These are phyloP conservation scores for Gymnothorax javanicus DNA, from an alignment of 2,797 vertebrate genomes.

Conservation along the genomic window DNA sequence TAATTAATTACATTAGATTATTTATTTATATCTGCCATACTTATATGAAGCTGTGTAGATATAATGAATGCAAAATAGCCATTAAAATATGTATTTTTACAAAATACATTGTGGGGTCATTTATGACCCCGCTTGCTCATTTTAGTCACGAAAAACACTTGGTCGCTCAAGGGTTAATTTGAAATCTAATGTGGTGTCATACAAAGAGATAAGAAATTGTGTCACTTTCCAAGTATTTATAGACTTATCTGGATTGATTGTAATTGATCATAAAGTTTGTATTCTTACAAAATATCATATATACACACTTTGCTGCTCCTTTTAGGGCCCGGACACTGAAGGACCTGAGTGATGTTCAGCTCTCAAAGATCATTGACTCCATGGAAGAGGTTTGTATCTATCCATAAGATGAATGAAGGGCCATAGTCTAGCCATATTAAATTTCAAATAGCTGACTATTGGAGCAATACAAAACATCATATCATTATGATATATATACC, in stretches of 20 bases:
- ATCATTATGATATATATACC: neutral
- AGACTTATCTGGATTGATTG: no score
- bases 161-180: no score
- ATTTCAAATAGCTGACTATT: neutral
- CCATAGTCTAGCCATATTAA: neutral
- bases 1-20: no score
- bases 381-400: constrained; percentile 77
- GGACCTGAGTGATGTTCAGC: constrained; percentile 71
- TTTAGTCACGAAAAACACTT: no score
- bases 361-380: constrained; percentile 80
- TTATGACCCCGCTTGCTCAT: no score
- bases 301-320: neutral
- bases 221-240: neutral
- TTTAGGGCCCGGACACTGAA: constrained; percentile 74
- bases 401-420: neutral
- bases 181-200: neutral
- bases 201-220: neutral
- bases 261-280: no score
- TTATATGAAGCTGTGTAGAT: no score
- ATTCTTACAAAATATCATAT: no score
- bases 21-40: no score
- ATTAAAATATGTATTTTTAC: no score
- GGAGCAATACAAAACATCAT: neutral
- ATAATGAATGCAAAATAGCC: no score
- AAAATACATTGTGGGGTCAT: no score